Base-by-base conservation (phyloP, 23 tunicate genomes). In the Diplosoma virens region DNA sequence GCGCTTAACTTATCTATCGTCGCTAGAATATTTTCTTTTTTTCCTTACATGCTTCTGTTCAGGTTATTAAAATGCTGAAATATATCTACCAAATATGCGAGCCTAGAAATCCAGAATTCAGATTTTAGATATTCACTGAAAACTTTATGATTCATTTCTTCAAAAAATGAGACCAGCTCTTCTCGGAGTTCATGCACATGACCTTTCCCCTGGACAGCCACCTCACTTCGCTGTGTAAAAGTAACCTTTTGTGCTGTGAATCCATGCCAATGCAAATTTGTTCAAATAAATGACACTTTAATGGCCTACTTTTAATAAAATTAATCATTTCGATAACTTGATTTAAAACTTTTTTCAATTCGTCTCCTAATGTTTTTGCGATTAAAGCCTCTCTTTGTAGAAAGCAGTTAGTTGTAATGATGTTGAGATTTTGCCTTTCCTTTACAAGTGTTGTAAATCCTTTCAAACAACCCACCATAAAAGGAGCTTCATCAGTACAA, bases 41-140 rank as follows among this genome's bases (percentile, higher is more conserved):
- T 55, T 4, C 63, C 63, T 55, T 55, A 25, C 63, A 55, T 55
- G 63, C 63, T 55, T 55, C 25, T 55, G 63, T 55, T 55, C 25
- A 55, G 63, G 63, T 25, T 20, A 55, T 55, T 55, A 25, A 16
- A 55, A 55, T 55, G 63, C 20, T 4, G 25, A 55, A 55, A 55
- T 55, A 55, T 55, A 22, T 55, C 63, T 55, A 25, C 63, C 63
- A 55, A 55, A 55, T 55, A 55, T 20, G 4, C 24, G 6, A 55
- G 63, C 63, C 63, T 55, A 4, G 24, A 55, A 55, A 55, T 22
- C 63, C 63, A 55, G 24, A 55, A 55, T 11, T 55, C 21, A 55
- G 25, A 20, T 20, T 55, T 6, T 14, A 55, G 63, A 55, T 55
- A 55, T 55, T 55, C 63, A 55, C 63, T 14, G 24, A 55, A 20